phyloP scores from a whole-genome alignment of 37 sponge, comb jelly and placozoan genomes.

The Agelas oroides region DNA sequence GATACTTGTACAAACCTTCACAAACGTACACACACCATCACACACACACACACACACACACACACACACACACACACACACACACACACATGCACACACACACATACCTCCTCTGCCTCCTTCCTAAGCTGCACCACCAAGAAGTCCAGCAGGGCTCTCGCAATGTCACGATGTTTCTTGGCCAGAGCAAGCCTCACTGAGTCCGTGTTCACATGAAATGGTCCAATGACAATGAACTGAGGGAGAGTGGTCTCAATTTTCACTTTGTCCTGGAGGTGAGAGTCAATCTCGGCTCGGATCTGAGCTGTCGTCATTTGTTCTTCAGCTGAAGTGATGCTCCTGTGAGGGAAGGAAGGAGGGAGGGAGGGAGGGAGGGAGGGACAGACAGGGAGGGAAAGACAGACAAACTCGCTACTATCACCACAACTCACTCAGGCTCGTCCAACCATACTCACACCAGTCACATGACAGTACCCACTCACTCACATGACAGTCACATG shows the following conservation, averaged over 20 bases:
- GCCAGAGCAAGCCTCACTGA: slow-evolving; percentile 75
- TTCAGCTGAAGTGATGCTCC: slow-evolving; percentile 39
- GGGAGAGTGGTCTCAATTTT: slow-evolving; percentile 82
- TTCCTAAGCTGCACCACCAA: slow-evolving; percentile 81
- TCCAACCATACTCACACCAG: too few relatives aligned
- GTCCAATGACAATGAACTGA: slow-evolving; percentile 80
- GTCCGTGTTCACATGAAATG: slow-evolving; percentile 91
- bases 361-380: neutral
- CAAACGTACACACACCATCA: neutral
- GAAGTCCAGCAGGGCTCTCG: slow-evolving; percentile 84
- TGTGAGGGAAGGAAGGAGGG: neutral
- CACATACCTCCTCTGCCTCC: slow-evolving; percentile 81
- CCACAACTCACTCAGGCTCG: too few relatives aligned
- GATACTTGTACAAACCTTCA: neutral
- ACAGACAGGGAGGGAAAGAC: neutral
- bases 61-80: too few relatives aligned
- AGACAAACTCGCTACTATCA: too few relatives aligned
- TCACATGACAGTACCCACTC: too few relatives aligned
- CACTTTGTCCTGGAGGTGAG: slow-evolving; percentile 75
- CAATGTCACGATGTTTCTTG: slow-evolving; percentile 90
- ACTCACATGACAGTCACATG: too few relatives aligned
- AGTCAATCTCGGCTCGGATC: slow-evolving; percentile 90
- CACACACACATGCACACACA: neutral
- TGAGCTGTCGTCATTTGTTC: slow-evolving; percentile 78
- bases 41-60: neutral